These are phyloP conservation scores for Riparia riparia DNA, from an alignment of 2,113 vertebrate genomes.

Conservation along the genomic window DNA sequence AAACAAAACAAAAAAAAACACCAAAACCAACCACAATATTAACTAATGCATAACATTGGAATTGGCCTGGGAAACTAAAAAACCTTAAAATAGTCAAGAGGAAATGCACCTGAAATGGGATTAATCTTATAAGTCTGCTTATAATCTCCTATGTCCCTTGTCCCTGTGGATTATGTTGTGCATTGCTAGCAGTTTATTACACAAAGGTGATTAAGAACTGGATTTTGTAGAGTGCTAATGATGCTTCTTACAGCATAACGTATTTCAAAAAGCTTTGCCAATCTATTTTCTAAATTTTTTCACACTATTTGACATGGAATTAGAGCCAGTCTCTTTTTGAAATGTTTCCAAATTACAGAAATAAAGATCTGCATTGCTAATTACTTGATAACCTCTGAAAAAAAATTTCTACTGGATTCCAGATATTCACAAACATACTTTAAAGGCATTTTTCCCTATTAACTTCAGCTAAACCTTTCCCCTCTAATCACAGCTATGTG, in stretches of 20 bases:
- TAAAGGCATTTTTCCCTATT: neutral
- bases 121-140: constrained; percentile 5
- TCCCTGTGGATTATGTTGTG: constrained; percentile 6
- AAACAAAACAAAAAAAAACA: too few species aligned
- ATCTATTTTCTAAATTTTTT: neutral
- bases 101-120: neutral
- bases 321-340: constrained; percentile 14
- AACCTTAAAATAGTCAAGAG: neutral
- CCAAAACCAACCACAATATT: neutral
- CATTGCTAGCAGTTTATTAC: neutral
- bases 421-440: neutral
- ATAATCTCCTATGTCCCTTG: neutral
- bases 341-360: constrained; percentile 7
- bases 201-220: constrained; percentile 47
- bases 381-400: constrained; percentile 8
- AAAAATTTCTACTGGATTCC: neutral
- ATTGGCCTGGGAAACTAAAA: neutral
- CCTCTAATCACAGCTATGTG: neutral
- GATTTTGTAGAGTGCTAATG: constrained; percentile 24
- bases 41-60: neutral
- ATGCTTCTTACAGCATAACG: neutral
- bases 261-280: constrained; percentile 2
- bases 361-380: neutral
- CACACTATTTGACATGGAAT: neutral
- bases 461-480: constrained; percentile 37